phyloP scores from a whole-genome alignment of 35 echinoderm and acorn worm species.

The Diadema setosum region DNA sequence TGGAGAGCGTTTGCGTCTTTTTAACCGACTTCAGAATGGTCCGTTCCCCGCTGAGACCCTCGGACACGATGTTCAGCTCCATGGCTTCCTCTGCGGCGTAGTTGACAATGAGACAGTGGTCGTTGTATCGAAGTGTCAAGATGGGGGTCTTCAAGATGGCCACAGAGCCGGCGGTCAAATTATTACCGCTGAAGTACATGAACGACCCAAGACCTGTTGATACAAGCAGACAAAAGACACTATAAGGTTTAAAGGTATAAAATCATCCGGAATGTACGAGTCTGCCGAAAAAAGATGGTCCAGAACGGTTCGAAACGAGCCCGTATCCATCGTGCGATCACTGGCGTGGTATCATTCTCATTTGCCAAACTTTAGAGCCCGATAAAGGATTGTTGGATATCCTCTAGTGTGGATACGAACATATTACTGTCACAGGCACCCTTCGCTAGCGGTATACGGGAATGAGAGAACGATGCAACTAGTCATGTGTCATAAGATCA shows the following conservation, averaged over 20 bases:
- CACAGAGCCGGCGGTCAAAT: neutral
- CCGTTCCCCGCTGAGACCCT: neutral
- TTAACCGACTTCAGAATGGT: neutral
- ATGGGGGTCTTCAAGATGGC: neutral
- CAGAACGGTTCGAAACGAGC: too few species aligned
- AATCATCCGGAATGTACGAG: neutral
- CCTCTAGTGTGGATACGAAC: too few species aligned
- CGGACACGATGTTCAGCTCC: neutral
- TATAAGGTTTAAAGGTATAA: neutral
- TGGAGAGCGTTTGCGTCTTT: neutral
- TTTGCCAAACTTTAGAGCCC: too few species aligned
- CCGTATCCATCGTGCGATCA: too few species aligned
- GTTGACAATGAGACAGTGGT: neutral
- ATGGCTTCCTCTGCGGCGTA: neutral
- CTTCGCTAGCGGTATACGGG: too few species aligned
- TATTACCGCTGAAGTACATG: neutral
- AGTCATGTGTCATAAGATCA: too few species aligned
- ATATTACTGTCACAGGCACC: too few species aligned
- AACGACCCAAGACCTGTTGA: neutral
- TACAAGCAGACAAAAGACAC: neutral
- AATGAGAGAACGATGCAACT: too few species aligned
- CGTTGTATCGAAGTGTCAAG: neutral
- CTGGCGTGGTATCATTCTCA: too few species aligned
- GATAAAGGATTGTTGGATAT: too few species aligned
- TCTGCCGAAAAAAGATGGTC: neutral